Evolutionary conservation across 2,797 vertebrate species (phyloP).

Genomic region (Hemibagrus guttatus): DNA sequence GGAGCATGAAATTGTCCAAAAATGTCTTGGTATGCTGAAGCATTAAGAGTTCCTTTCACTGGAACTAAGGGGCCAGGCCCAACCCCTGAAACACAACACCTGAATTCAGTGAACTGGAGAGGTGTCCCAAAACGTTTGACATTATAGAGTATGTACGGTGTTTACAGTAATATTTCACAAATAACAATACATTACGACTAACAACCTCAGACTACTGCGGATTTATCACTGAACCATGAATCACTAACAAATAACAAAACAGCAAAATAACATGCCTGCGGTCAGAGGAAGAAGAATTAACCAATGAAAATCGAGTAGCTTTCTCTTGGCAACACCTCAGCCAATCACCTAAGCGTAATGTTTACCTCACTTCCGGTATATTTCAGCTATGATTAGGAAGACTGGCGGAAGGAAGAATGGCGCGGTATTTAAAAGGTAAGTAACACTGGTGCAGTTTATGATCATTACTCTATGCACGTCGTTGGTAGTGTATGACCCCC

Average conservation of each 20-base stretch:
- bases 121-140: no score
- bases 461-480: background rate
- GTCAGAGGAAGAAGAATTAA: background rate
- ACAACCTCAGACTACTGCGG: background rate
- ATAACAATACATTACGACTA: background rate
- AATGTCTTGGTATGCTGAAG: no score
- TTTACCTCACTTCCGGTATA: background rate
- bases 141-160: background rate
- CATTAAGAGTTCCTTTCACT: no score
- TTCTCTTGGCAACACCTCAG: slow-evolving; percentile 17
- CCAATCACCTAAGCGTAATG: slow-evolving; percentile 42
- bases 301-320: slow-evolving; percentile 35
- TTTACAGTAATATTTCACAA: background rate
- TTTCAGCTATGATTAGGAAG: background rate
- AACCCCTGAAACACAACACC: no score
- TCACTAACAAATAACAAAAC: no score
- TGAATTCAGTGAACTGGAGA: no score
- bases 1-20: no score
- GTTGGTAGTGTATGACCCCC: background rate
- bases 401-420: slow-evolving; percentile 69
- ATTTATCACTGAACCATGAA: background rate
- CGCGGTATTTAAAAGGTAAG: slow-evolving; percentile 78
- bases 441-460: background rate
- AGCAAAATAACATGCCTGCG: background rate
- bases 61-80: no score